Conservation (phyloP, 2,888 invertebrate species). For the Drosophila vallismaia region DNA sequence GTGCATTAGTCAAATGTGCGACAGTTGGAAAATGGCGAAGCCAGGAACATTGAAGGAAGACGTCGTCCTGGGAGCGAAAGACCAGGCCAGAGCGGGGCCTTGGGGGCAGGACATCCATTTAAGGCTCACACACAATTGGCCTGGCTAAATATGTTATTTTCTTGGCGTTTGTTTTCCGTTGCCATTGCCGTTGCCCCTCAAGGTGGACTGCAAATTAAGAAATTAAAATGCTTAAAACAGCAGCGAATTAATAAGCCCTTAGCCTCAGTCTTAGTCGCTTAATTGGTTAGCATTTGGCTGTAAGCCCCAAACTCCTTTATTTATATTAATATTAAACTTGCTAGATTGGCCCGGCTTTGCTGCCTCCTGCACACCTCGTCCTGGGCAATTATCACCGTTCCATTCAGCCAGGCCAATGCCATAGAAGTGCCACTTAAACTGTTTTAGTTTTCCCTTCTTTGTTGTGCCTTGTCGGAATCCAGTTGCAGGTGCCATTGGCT, state of each 20-base stretch:
- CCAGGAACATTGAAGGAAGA: constrained; percentile 25
- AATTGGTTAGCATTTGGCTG: constrained; percentile 46
- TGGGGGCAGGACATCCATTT: constrained; percentile 34
- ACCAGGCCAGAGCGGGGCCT: not conserved
- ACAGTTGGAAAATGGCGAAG: constrained; percentile 64
- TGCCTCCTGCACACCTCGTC: not conserved
- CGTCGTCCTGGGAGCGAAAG: not conserved
- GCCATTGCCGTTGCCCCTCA: constrained; percentile 11
- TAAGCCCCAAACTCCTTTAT: constrained; percentile 22
- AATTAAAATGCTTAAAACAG: constrained; percentile 62
- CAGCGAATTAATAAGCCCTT: constrained; percentile 71
- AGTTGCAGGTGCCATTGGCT: constrained; percentile 41
- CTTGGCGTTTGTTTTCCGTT: constrained; percentile 15
- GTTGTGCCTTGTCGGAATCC: constrained; percentile 29
- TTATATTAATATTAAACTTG: constrained; percentile 39
- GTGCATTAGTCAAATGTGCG: constrained; percentile 80
- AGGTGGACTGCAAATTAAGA: constrained; percentile 65
- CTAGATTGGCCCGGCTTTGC: constrained; percentile 19
- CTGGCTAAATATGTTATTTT: constrained; percentile 62
- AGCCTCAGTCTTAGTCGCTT: constrained; percentile 27
- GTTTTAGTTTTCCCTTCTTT: constrained; percentile 62
- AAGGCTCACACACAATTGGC: constrained; percentile 74
- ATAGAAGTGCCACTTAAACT: constrained; percentile 77
- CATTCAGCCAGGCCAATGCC: constrained; percentile 56
- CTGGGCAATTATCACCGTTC: constrained; percentile 38